These are phyloP conservation scores for Lithophane leautieri DNA, from an alignment of 2,888 invertebrate species.

Conservation along the genomic window DNA sequence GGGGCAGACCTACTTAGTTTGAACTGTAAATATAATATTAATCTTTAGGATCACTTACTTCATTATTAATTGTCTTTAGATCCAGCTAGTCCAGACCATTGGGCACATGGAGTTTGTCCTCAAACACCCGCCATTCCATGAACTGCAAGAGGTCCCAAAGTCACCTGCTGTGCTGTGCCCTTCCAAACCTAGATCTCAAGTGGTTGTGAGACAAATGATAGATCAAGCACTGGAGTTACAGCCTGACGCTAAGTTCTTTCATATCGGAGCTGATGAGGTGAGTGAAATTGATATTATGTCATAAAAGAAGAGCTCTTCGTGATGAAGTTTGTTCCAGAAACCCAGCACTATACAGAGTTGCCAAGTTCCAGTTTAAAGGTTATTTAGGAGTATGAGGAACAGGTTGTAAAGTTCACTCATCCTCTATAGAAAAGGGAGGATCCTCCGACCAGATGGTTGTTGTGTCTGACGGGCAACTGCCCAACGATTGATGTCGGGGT, in stretches of 20 bases:
- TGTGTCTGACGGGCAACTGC: no score
- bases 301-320: background rate
- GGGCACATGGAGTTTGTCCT: constrained; percentile 96
- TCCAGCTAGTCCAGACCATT: constrained; percentile 96
- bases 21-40: background rate
- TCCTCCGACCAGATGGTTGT: no score
- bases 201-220: constrained; percentile 92
- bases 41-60: background rate
- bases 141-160: constrained; percentile 91
- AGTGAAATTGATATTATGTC: constrained; percentile 9
- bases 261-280: constrained; percentile 96
- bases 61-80: constrained; percentile 69
- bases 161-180: constrained; percentile 95
- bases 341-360: background rate
- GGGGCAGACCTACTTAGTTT: background rate
- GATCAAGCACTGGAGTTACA: constrained; percentile 93
- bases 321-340: background rate
- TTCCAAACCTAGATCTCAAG: constrained; percentile 91
- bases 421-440: no score
- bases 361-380: background rate
- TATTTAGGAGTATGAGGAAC: no score
- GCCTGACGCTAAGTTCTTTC: constrained; percentile 92
- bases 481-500: no score
- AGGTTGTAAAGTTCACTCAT: no score
- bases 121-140: constrained; percentile 92